Base-by-base conservation (phyloP, 2,888 invertebrate genomes). In the Heterodera filipjevi region DNA sequence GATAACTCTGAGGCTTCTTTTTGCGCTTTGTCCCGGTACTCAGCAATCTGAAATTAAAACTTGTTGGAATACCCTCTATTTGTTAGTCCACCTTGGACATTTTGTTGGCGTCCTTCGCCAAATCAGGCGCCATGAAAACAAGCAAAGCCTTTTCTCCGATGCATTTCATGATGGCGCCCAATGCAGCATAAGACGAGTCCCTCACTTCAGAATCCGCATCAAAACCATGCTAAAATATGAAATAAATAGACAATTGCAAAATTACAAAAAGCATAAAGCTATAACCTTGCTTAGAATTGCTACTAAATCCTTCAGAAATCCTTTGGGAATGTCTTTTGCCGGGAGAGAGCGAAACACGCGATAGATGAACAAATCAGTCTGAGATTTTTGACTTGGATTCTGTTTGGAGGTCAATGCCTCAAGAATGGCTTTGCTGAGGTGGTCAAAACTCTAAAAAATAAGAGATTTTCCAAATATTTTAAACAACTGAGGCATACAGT, bases 131-230 rank as follows among this genome's bases (percentile, higher is more conserved):
- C 32, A 82, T 66, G 10, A 77, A 53, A 8, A 19, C 44, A 1
- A 19, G 0, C 6, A 75, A 10, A 8, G 49, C 27, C 66, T 95
- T 96, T 88, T 98, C 97, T 1, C 96, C 94, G 19, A 97, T 94
- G 6, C 96, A 92, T 90, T 96, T 96, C 91, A 95, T 93, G 0
- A 95, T 93, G 0, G 95, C 96, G 16, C 98, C 99, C 30, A 99
- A 90, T 0, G 97, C 96, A 89, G 95, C 94, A 0, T 95, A 95
- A 0, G 96, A 93, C 78, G 94, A 93, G 39, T 81, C 82, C 6
- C 81, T 72, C 30, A 80, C 98, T 1, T 92, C 92, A 0, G 95
- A 95, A 91, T 97, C 96, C 91, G 92, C 89, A 90, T 92, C 91
- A 35, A 81, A 85, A 0, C 86, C 84, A 79, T 84, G 85, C 83